A percentile compares a stretch with the other conserved stretches of the same genome.
Evolutionary conservation across 1,140 invertebrate genomes (phyloP).

Genomic region (Diprion similis): DNA sequence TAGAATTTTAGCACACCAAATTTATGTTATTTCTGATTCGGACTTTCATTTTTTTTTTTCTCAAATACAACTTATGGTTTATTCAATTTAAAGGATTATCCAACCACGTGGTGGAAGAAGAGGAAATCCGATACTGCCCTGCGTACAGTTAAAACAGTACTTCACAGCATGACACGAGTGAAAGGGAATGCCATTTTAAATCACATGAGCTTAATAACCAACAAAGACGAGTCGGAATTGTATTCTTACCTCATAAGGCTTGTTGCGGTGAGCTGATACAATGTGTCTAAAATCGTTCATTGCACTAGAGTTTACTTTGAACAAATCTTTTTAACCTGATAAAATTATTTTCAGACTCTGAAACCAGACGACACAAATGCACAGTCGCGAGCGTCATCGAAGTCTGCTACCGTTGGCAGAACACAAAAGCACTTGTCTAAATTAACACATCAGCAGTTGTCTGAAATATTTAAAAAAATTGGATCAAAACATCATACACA

Average conservation of each 20-base stretch:
- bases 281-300: slow-evolving; percentile 22
- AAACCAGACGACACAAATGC: slow-evolving; percentile 62
- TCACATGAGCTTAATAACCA: slow-evolving; percentile 80
- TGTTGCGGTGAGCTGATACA: slow-evolving; percentile 66
- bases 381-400: slow-evolving; percentile 53
- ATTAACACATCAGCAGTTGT: slow-evolving; percentile 81
- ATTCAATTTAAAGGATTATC: slow-evolving; percentile 71
- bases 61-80: too few species aligned
- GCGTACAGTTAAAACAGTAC: slow-evolving; percentile 89
- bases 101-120: slow-evolving; percentile 80
- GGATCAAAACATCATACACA: slow-evolving; percentile 87
- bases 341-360: slow-evolving; percentile 52
- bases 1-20: slow-evolving; percentile 21
- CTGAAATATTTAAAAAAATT: slow-evolving; percentile 92
- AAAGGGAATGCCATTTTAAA: slow-evolving; percentile 78
- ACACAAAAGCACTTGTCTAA: slow-evolving; percentile 69
- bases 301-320: slow-evolving; percentile 37
- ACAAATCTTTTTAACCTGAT: slow-evolving; percentile 26
- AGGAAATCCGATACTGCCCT: slow-evolving; percentile 78
- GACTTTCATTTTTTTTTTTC: too few species aligned
- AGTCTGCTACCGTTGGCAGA: slow-evolving; percentile 49
- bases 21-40: slow-evolving; percentile 12
- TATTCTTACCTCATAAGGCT: slow-evolving; percentile 81
- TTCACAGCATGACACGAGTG: slow-evolving; percentile 84
- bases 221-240: slow-evolving; percentile 82